Conservation (phyloP, 2,888 invertebrate species). For the Rotaria socialis region DNA sequence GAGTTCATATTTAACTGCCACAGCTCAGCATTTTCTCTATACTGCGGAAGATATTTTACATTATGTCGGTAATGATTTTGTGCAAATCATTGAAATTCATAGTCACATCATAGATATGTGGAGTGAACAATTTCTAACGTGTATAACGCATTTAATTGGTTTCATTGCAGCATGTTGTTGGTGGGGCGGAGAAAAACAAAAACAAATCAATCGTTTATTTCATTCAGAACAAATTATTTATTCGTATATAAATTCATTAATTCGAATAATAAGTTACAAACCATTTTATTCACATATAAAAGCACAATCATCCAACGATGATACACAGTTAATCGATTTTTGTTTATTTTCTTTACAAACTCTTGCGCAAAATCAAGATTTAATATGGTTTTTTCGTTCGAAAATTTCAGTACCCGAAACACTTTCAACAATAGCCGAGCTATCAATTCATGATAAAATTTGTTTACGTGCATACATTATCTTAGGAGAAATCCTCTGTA, state of each 20-base stretch:
- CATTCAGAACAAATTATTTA: neutral
- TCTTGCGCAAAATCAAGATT: neutral
- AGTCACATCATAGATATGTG: neutral
- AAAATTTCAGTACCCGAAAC: neutral
- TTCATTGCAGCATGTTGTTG: neutral
- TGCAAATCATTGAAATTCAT: neutral
- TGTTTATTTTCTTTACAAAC: neutral
- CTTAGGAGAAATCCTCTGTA: neutral
- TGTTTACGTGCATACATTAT: neutral
- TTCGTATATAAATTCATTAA: neutral
- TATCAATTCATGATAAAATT: neutral
- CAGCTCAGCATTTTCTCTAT: neutral
- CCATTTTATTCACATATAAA: neutral
- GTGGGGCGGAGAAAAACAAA: neutral
- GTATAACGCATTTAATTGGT: neutral
- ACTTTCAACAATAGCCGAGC: neutral
- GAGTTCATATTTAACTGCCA: neutral
- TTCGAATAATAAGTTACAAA: neutral
- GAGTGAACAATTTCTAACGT: neutral
- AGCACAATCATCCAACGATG: neutral
- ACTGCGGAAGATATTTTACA: neutral
- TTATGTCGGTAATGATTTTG: neutral
- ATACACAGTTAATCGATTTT: neutral
- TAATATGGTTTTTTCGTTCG: neutral
- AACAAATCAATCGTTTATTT: neutral